Evolutionary conservation across 64 coral and sea anemone species (phyloP).

Genomic region (Montipora sp.): DNA sequence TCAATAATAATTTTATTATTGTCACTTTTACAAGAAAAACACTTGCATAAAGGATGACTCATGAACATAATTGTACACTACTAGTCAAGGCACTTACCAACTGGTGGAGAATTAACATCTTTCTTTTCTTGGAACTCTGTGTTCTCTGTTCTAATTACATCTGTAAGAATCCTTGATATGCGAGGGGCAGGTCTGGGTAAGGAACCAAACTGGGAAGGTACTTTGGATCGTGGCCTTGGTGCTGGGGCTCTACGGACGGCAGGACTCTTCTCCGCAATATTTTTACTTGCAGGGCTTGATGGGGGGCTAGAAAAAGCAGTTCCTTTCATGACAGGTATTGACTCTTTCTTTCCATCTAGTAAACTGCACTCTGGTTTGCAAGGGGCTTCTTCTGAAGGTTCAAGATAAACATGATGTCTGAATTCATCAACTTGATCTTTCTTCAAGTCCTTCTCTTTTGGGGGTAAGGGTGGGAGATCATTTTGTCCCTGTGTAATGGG

Average conservation of each 20-base stretch:
- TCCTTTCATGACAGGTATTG: not conserved
- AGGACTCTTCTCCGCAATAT: not conserved
- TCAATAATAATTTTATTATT: too few relatives aligned
- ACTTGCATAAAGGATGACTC: too few relatives aligned
- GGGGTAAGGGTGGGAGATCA: slow-evolving; percentile 67
- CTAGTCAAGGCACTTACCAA: slow-evolving; percentile 16
- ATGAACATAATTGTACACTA: not conserved
- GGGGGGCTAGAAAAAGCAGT: not conserved
- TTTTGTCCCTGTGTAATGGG: not conserved
- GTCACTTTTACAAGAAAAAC: too few relatives aligned
- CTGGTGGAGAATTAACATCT: not conserved
- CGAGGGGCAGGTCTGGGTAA: slow-evolving; percentile 58
- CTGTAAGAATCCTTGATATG: slow-evolving; percentile 14
- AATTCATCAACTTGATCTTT: slow-evolving; percentile 11
- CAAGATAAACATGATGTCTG: slow-evolving; percentile 56
- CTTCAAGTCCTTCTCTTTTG: slow-evolving; percentile 57
- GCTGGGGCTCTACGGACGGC: slow-evolving; percentile 32
- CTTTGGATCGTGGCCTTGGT: slow-evolving; percentile 60
- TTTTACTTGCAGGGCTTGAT: not conserved
- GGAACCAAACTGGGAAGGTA: slow-evolving; percentile 49
- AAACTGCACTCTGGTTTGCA: slow-evolving; percentile 14
- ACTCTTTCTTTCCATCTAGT: slow-evolving; percentile 43
- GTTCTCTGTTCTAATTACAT: not conserved
- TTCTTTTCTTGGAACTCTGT: not conserved
- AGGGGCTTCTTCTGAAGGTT: slow-evolving; percentile 7